Evolutionary conservation across 2,797 vertebrate species (phyloP), one percentile per base, ranked within the genome.

Genomic region (Trichosurus vulpecula): DNA sequence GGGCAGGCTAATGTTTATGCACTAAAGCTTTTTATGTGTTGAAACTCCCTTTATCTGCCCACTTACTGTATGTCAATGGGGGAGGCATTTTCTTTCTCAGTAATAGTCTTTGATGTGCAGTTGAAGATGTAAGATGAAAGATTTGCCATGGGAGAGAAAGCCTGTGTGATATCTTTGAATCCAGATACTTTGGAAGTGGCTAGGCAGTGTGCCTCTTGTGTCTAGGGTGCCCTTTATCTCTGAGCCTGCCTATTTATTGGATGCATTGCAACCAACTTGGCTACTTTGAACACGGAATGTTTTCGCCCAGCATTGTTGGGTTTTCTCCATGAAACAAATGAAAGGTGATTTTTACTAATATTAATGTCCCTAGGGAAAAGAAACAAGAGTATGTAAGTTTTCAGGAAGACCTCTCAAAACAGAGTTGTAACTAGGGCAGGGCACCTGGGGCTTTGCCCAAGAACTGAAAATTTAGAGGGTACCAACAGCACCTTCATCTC

Each of bases 101-200:
- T 90, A 97, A 53, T 87, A 58, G 89, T 61, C 35, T 93, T 58
- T 97, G 95, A 96, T 52, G 93, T 97, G 89, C 90, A 95, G 89
- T 96, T 94, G 13, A 0, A 92, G 97, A 96, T 35, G 16, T 93
- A 94, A 87, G 56, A 74, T 94, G 92, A 6, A 96, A 93, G 4
- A 57, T 27, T 74, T 93, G 93, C 96, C 54, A 94, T 74, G 90
- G 22, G 10, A 93, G 81, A 96, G 41, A 89, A 19, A 94, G 29
- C 1, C 41, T 96, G 92, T 61, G 41, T 16, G 52, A 57, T 58
- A 25, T 91, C 94, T 96, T 90, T 92, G 35, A 81, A 81, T 81
- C 6, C 74, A 81, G 74, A 89, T n/a, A 53, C 57, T 66, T 35
- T 10, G 0, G 19, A 19, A 51, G 11, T 52, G 47, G 35, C 52